Percentiles rank a stretch among this genome's conserved stretches.
Evolutionary conservation across 2,113 vertebrate species (phyloP).

Genomic region (Cyprinus carpio): DNA sequence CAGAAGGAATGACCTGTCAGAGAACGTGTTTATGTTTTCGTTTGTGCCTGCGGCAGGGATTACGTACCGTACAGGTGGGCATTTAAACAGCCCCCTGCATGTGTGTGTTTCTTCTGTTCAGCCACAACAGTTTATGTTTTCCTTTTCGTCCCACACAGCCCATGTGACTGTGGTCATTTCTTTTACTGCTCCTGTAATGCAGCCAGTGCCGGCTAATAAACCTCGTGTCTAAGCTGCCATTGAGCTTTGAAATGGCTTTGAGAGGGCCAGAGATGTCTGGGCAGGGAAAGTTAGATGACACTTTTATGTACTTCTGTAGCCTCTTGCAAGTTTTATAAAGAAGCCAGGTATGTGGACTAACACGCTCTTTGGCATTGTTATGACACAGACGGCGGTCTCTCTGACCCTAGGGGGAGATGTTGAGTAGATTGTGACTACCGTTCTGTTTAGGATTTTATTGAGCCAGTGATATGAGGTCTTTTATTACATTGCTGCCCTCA

Average conservation of each 20-base stretch:
- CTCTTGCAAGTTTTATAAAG: constrained; percentile 15
- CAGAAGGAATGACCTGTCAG: background rate
- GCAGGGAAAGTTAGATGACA: constrained; percentile 16
- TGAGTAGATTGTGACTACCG: constrained; percentile 17
- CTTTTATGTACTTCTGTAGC: constrained; percentile 37
- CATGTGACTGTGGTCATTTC: constrained; percentile 28
- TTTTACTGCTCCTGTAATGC: constrained; percentile 40
- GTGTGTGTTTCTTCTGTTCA: constrained; percentile 28
- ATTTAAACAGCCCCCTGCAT: constrained; percentile 44
- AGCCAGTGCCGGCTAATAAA: constrained; percentile 43
- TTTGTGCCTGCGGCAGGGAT: constrained; percentile 30
- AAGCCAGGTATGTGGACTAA: constrained; percentile 35
- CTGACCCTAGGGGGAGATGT: constrained; percentile 31
- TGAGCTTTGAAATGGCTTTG: constrained; percentile 37
- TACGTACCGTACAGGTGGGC: constrained; percentile 20
- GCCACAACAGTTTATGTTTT: constrained; percentile 41
- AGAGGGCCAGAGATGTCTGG: constrained; percentile 11
- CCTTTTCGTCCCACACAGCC: constrained; percentile 28
- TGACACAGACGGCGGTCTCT: background rate
- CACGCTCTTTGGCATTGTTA: background rate
- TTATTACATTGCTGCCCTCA: background rate
- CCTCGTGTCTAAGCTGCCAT: constrained; percentile 25
- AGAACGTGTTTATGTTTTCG: constrained; percentile 33
- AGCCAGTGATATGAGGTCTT: constrained; percentile 10
- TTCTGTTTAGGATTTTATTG: constrained; percentile 1